A percentile compares a stretch with the other conserved stretches of the same genome.
phyloP scores from a whole-genome alignment of 2,888 invertebrate species.

The Drosophila mimica region DNA sequence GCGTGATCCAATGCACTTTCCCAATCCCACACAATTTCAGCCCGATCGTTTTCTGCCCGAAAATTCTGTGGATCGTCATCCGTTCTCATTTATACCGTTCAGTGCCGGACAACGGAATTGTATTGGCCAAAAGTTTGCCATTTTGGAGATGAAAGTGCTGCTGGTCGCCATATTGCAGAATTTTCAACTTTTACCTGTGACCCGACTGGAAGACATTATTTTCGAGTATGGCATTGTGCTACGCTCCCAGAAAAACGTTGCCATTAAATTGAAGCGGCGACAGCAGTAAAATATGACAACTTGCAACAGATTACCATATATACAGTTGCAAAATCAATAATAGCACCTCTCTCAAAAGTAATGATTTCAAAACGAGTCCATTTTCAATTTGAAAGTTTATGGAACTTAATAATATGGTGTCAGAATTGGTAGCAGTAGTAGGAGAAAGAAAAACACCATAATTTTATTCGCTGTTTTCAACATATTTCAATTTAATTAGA shows the following conservation, averaged over 20 bases:
- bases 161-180: constrained; percentile 86
- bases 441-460: not conserved
- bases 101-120: constrained; percentile 90
- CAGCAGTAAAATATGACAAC: not conserved
- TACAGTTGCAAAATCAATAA: not conserved
- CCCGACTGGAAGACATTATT: constrained; percentile 85
- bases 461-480: not conserved
- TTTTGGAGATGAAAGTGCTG: constrained; percentile 88
- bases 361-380: not conserved
- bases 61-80: constrained; percentile 86
- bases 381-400: not conserved
- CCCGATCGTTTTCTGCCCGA: constrained; percentile 88
- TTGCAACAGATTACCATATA: not conserved
- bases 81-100: constrained; percentile 89
- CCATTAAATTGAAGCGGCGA: constrained; percentile 29
- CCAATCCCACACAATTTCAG: constrained; percentile 89
- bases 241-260: constrained; percentile 45
- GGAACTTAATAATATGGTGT: not conserved
- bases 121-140: constrained; percentile 89
- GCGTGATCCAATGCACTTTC: constrained; percentile 87
- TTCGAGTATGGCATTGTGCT: constrained; percentile 85
- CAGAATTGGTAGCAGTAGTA: not conserved
- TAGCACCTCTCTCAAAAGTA: fast-evolving
- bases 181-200: constrained; percentile 86
- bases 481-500: not conserved